A percentile compares a stretch with the other conserved stretches of the same genome.
phyloP scores from a whole-genome alignment of 2,113 vertebrate species.

The Entomyzon cyanotis region DNA sequence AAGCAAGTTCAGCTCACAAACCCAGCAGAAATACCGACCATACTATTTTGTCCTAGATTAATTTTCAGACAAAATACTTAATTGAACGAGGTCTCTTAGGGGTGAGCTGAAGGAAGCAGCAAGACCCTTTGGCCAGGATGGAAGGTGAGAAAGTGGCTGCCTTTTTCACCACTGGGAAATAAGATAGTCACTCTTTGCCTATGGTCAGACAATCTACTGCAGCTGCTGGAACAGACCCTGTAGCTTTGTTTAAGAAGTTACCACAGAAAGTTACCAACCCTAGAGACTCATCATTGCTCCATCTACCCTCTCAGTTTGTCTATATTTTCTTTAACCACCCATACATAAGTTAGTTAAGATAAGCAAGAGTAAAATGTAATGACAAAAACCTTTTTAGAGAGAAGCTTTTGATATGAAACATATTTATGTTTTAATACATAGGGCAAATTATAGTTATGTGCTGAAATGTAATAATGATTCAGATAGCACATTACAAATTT shows the following conservation, averaged over 20 bases:
- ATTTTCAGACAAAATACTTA: background rate
- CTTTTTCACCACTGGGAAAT: background rate
- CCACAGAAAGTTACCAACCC: background rate
- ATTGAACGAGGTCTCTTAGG: background rate
- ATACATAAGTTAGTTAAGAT: background rate
- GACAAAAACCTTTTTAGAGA: background rate
- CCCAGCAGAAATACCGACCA: background rate
- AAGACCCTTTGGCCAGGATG: background rate
- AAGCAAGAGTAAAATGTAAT: background rate
- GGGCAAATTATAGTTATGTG: background rate
- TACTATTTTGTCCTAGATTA: background rate
- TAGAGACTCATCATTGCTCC: background rate
- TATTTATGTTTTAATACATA: background rate
- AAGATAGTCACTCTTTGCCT: background rate
- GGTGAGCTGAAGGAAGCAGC: background rate
- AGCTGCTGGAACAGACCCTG: background rate
- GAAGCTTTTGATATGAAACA: background rate
- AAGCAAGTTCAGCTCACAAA: background rate
- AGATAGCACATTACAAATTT: background rate
- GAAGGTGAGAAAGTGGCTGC: background rate
- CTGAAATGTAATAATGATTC: background rate
- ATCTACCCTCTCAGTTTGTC: background rate
- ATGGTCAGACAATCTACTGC: background rate
- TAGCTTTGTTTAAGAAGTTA: background rate
- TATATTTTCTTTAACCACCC: background rate